A percentile compares a stretch with the other conserved stretches of the same genome.
Conservation (phyloP, 2,888 invertebrate species). For the Meteorus cinctellus region DNA sequence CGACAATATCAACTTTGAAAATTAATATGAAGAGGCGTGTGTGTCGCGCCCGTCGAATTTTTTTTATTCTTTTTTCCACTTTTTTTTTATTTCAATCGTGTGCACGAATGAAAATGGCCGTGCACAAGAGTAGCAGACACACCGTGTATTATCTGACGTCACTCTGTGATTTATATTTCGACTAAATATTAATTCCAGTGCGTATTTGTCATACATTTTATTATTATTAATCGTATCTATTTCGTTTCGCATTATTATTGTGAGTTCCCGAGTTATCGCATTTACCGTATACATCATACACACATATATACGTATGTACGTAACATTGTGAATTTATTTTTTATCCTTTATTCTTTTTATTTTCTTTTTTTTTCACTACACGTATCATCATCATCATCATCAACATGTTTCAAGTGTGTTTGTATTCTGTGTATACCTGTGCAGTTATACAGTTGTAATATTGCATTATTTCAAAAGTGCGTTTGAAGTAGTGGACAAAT, state of each 20-base stretch:
- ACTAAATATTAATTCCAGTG: not conserved
- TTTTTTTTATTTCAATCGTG: constrained; percentile 47
- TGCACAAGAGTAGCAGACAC: constrained; percentile 55
- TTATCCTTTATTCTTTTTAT: not conserved
- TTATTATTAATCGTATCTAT: not conserved
- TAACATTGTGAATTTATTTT: not conserved
- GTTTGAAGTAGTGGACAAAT: not conserved
- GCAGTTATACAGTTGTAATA: not conserved
- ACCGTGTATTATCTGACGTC: constrained; percentile 31
- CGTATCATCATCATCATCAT: not conserved
- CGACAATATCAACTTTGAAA: not conserved
- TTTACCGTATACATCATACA: not conserved
- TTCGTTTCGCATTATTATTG: not conserved
- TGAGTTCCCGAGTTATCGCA: not conserved
- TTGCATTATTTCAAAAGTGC: not conserved
- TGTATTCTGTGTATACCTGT: not conserved
- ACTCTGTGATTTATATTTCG: not conserved
- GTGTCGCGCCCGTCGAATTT: constrained; percentile 52
- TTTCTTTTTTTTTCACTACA: not conserved
- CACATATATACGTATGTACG: not conserved
- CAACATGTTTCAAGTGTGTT: not conserved
- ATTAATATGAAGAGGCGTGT: constrained; percentile 66
- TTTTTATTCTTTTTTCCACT: not conserved
- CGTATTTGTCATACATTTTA: not conserved
- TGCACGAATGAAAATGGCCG: constrained; percentile 71